These are phyloP conservation scores for Dendrolimus houi DNA, from an alignment of 2,888 invertebrate genomes.

Conservation along the genomic window DNA sequence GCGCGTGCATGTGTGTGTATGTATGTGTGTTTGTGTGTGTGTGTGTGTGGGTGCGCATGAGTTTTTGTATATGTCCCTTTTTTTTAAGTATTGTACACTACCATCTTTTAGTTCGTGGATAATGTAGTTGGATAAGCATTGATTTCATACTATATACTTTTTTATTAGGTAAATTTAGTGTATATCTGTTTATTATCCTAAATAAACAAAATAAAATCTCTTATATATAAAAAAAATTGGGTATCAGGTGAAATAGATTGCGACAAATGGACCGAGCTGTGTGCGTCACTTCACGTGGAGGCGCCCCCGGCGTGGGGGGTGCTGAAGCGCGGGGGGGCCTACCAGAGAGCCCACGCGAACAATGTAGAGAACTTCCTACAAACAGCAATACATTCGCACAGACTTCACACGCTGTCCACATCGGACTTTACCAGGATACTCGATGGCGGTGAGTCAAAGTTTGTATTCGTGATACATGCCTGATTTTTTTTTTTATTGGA, in stretches of 20 bases:
- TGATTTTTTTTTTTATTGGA: no score
- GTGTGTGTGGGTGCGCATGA: no score
- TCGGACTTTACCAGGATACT: slow-evolving; percentile 77
- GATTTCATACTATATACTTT: no score
- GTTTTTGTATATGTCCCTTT: no score
- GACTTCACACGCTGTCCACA: slow-evolving; percentile 78
- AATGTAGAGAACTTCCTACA: slow-evolving; percentile 39
- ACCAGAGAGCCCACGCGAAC: slow-evolving; percentile 78
- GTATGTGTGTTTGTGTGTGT: no score
- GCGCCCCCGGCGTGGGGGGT: slow-evolving; percentile 82
- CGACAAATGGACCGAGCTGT: slow-evolving; percentile 71
- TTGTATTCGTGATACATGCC: not conserved
- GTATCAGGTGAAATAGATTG: slow-evolving; percentile 79
- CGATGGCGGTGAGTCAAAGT: slow-evolving; percentile 47
- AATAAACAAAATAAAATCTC: no score
- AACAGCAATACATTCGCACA: slow-evolving; percentile 30
- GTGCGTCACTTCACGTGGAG: slow-evolving; percentile 74
- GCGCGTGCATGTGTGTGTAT: no score
- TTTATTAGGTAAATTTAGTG: no score
- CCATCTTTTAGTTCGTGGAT: no score
- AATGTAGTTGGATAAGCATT: no score
- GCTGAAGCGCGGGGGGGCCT: slow-evolving; percentile 84
- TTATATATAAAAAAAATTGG: not conserved
- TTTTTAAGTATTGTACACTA: no score
- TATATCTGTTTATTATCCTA: no score